Percentiles rank a stretch among this genome's conserved stretches.
These are phyloP conservation scores for Encarsia formosa DNA, from an alignment of 2,888 invertebrate genomes.

Conservation along the genomic window DNA sequence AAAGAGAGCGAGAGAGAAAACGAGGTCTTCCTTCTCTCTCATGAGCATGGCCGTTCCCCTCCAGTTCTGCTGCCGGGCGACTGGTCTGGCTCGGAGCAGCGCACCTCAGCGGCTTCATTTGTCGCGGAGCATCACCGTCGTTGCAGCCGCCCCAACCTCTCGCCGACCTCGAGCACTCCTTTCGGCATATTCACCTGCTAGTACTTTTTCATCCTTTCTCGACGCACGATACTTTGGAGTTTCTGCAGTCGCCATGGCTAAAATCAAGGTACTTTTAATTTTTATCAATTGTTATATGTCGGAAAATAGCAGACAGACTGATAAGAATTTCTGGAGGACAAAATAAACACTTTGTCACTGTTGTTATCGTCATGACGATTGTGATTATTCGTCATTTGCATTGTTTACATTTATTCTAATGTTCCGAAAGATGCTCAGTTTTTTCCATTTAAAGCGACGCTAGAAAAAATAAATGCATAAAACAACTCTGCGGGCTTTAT, in stretches of 20 bases:
- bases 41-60: slow-evolving; percentile 40
- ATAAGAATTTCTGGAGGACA: no score
- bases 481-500: no score
- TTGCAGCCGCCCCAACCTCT: neutral
- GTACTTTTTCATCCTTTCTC: slow-evolving; percentile 4
- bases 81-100: slow-evolving; percentile 36
- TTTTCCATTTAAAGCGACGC: no score
- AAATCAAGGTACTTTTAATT: slow-evolving; percentile 41
- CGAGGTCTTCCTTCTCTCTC: slow-evolving; percentile 2
- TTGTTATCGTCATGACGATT: no score
- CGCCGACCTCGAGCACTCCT: neutral
- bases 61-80: slow-evolving; percentile 33
- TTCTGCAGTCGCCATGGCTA: slow-evolving; percentile 39
- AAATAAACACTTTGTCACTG: no score
- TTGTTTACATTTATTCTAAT: no score
- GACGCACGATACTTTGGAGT: slow-evolving; percentile 14
- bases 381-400: no score
- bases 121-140: slow-evolving; percentile 1
- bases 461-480: no score
- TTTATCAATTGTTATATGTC: no score
- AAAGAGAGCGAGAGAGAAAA: no score
- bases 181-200: neutral
- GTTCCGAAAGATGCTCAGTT: no score
- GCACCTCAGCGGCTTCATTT: slow-evolving; percentile 28
- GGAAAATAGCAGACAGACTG: no score